Base-by-base conservation (phyloP, 30 jellyfish, hydroid and myxozoan genomes). In the Hydractinia echinata region DNA sequence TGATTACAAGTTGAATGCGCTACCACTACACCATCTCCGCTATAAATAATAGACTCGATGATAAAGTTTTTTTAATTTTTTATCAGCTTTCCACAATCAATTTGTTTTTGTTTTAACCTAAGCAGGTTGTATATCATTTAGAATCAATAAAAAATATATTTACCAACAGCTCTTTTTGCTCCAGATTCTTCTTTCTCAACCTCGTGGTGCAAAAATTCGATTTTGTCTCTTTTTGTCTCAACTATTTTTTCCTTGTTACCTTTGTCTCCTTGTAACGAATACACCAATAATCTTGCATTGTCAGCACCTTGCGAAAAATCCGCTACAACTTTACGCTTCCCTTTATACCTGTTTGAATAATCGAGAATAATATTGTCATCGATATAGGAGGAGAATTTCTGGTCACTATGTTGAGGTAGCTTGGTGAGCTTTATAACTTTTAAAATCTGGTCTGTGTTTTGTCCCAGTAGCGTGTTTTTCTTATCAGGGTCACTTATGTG, bases 251-350 rank as follows among this genome's bases (percentile, higher is more conserved):
- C 44, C 2, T 30, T 30, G 44, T 30, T 64, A 51, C 54, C 21
- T 30, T 74, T 44, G 68, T 16, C 61, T 48, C 30, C 61, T 5
- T 74, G 62, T 58, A 77, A 51, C 55, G 89, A 88, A 62, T 83
- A 83, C 30, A 89, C 77, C 55, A 53, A 83, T 48, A 89, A 55
- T 69, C 79, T 85, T 39, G 95, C 96, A 4, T 76, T 83, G 15
- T 81, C 73, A 56, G 79, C 94, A 13, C 96, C 96, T 19, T 79
- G 60, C 9, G 96, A 83, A 54, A 89, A 89, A 66, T 89, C 96
- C n/a, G 95, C 96, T 11, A 89, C 87, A 50, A 89, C 44, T 20
- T 85, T 84, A 30, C 90, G 77, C 54, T 79, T 83, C 4, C 78
- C 87, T 5, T 88, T 87, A 64, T 70, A 89, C 14, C 72, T 53